These are phyloP conservation scores for Teleiodes luculella DNA, from an alignment of 2,888 invertebrate genomes.

Conservation along the genomic window DNA sequence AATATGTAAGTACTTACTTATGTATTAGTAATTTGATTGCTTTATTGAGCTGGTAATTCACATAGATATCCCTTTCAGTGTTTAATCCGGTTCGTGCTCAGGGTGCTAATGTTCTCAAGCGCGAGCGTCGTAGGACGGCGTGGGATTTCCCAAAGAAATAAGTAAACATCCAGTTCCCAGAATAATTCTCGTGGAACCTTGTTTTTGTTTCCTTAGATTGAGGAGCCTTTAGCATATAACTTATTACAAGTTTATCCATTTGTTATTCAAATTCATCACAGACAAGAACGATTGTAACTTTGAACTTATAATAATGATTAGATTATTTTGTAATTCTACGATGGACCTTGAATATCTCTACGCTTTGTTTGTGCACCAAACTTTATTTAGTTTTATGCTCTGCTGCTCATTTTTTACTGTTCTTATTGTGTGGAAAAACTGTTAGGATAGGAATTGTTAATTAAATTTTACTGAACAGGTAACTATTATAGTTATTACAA, in stretches of 20 bases:
- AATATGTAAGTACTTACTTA: too few relatives aligned
- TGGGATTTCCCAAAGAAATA: constrained; percentile 1
- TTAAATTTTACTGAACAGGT: too few relatives aligned
- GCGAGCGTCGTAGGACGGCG: neutral
- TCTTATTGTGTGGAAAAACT: too few relatives aligned
- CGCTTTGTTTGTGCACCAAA: neutral
- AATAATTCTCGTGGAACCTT: neutral
- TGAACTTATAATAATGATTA: neutral
- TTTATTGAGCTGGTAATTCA: neutral
- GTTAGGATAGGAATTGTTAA: too few relatives aligned
- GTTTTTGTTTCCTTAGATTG: neutral
- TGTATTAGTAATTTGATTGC: too few relatives aligned
- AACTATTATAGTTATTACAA: too few relatives aligned
- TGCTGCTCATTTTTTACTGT: neutral
- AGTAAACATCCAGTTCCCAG: neutral
- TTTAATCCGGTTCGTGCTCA: neutral
- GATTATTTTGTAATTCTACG: neutral
- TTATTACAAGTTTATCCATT: neutral
- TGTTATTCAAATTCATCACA: neutral
- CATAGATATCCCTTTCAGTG: neutral
- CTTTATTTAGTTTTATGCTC: neutral
- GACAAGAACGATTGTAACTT: neutral
- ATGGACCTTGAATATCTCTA: neutral
- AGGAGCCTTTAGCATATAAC: neutral
- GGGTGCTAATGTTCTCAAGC: neutral